Percentiles rank a stretch among this genome's conserved stretches.
phyloP scores from a whole-genome alignment of 1,140 invertebrate genomes.

The Drosophila athabasca region DNA sequence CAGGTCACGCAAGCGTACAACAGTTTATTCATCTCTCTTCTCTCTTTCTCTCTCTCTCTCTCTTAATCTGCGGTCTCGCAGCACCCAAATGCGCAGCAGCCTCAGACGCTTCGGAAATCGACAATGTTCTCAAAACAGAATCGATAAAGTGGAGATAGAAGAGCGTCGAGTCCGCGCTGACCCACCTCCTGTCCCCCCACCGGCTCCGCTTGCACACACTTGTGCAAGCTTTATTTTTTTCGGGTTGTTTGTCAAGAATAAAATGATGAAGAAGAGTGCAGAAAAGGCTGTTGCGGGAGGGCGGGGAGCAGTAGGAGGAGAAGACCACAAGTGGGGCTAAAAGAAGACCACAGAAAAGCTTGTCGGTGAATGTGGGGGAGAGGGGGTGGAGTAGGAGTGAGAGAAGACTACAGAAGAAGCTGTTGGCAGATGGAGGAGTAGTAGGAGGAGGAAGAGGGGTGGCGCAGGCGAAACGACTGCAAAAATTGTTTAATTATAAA shows the following conservation, averaged over 20 bases:
- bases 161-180: conserved; percentile 9
- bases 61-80: neutral
- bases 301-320: neutral
- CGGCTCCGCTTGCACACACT: too few relatives aligned
- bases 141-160: conserved; percentile 58
- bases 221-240: conserved; percentile 49
- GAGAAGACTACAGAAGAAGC: neutral
- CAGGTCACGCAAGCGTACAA: conserved; percentile 77
- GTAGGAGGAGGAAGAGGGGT: conserved; percentile 1
- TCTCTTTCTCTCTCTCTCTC: too few relatives aligned
- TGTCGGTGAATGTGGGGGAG: neutral
- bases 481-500: conserved; percentile 83
- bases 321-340: neutral
- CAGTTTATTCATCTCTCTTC: conserved; percentile 72
- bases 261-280: conserved; percentile 27
- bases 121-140: conserved; percentile 62
- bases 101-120: conserved; percentile 47
- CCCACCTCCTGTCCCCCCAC: conserved; percentile 5
- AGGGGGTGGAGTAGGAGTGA: neutral
- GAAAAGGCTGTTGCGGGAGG: neutral
- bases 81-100: conserved; percentile 67
- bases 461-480: conserved; percentile 33
- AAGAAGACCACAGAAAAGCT: neutral
- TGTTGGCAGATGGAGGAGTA: neutral
- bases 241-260: conserved; percentile 50